Evolutionary conservation across 2,888 invertebrate species (phyloP).

Genomic region (Tupiocoris notatus): DNA sequence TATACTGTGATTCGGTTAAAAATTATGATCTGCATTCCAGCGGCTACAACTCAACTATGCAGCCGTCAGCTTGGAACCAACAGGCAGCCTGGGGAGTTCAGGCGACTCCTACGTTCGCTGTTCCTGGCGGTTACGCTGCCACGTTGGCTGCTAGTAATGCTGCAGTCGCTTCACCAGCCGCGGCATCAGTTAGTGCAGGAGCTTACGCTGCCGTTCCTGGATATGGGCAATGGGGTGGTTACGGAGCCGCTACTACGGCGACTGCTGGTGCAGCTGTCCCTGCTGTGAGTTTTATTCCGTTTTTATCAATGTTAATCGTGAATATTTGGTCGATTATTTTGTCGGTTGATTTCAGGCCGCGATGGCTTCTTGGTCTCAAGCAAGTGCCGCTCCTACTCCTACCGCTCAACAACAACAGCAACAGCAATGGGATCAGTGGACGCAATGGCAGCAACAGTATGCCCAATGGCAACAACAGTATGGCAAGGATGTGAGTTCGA

Average conservation of each 20-base stretch:
- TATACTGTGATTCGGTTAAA: too few species aligned
- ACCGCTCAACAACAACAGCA: slow-evolving; percentile 59
- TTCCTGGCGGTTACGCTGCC: slow-evolving; percentile 11
- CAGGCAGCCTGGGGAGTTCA: slow-evolving; percentile 41
- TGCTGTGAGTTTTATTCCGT: neutral
- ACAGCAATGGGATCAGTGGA: slow-evolving; percentile 78
- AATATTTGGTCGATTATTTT: neutral
- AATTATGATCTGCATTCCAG: too few species aligned
- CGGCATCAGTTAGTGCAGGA: slow-evolving; percentile 21
- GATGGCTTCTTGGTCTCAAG: neutral
- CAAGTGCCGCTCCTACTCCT: neutral
- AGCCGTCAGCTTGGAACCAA: slow-evolving; percentile 48
- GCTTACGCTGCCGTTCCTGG: slow-evolving; percentile 33
- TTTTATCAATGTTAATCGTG: neutral
- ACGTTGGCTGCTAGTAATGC: slow-evolving; percentile 46
- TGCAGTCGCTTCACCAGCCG: slow-evolving; percentile 33
- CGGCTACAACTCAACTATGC: too few species aligned
- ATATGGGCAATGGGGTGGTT: slow-evolving; percentile 42
- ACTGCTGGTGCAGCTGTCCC: slow-evolving; percentile 46
- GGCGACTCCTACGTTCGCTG: slow-evolving; percentile 35
- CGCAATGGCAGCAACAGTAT: slow-evolving; percentile 61
- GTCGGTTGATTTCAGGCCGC: neutral
- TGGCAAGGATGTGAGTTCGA: slow-evolving; percentile 65
- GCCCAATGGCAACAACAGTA: slow-evolving; percentile 64
- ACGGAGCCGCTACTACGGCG: slow-evolving; percentile 46